Base-by-base conservation (phyloP, 1,140 invertebrate species). In the Mizuhopecten yessoensis region DNA sequence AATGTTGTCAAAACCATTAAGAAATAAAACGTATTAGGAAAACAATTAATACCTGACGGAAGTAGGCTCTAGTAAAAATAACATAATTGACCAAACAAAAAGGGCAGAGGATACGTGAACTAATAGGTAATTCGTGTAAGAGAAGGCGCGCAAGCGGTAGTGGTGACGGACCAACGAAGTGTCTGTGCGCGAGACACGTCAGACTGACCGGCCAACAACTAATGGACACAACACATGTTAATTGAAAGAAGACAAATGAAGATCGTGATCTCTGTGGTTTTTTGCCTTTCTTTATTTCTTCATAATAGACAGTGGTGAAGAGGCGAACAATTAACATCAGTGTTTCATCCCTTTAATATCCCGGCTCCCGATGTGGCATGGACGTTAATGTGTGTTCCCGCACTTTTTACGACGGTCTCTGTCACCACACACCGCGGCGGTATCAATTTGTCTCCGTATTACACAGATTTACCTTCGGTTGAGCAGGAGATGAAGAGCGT, bases 201-300 rank as follows among this genome's bases (percentile, higher is more conserved):
- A 75, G n/a, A 75, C 57, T 75, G 57, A 29, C 23, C 57, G 57
- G 23, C 57, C 0, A 75, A 75, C 57, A 75, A 75, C 57, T 75
- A 75, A 75, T 75, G 57, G 57, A 29, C 57, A 75, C 0, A 75
- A 29, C 57, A 75, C 57, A 75, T 75, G 57, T 75, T 75, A 75
- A 75, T 75, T 75, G 57, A 75, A 75, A 75, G 57, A 75, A 75
- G 57, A 75, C 57, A 75, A 75, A 75, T 75, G 57, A 75, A 75
- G 57, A 75, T 75, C 57, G 57, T 75, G 57, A 75, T 75, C 57
- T 75, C 57, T 75, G 23, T 75, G 57, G n/a, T 75, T 75, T 75
- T 75, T 75, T 75, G 57, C 57, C 57, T 75, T 49, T 75, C 57
- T 75, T 75, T 75, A 75, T 75, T 75, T 75, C 57, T 75, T n/a